A percentile compares a stretch with the other conserved stretches of the same genome.
These are phyloP conservation scores for Lanistes nyassanus DNA, from an alignment of 1,140 invertebrate genomes.

Conservation along the genomic window DNA sequence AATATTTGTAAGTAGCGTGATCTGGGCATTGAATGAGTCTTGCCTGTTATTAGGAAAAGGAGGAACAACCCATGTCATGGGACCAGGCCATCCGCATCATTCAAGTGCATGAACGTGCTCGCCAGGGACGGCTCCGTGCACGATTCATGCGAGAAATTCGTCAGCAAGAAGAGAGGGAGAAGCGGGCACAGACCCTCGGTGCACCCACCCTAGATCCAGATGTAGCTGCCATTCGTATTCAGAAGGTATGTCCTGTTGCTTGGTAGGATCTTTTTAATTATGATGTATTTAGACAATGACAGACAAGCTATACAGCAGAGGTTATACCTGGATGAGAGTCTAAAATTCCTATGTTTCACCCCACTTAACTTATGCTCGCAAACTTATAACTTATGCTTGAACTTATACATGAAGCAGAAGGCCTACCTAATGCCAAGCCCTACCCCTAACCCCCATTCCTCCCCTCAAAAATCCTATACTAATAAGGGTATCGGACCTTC, in stretches of 20 bases:
- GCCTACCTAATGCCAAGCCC: too few species aligned
- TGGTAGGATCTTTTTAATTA: too few species aligned
- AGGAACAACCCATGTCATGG: constrained; percentile 74
- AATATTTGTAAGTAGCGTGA: not conserved
- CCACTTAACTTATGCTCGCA: too few species aligned
- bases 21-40: not conserved
- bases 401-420: too few species aligned
- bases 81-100: constrained; percentile 86
- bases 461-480: too few species aligned
- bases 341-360: too few species aligned
- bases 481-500: too few species aligned
- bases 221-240: constrained; percentile 64
- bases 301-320: too few species aligned
- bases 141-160: constrained; percentile 92
- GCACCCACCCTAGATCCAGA: constrained; percentile 62
- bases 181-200: constrained; percentile 52
- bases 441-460: too few species aligned
- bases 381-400: too few species aligned
- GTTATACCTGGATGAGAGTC: too few species aligned
- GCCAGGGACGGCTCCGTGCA: constrained; percentile 81
- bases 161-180: constrained; percentile 64
- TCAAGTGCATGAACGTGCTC: constrained; percentile 89
- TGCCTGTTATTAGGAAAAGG: constrained; percentile 52
- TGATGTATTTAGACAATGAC: too few species aligned
- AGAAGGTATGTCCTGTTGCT: constrained; percentile 54